Evolutionary conservation across 2,888 invertebrate species (phyloP).

Genomic region (Eupithecia subfuscata): DNA sequence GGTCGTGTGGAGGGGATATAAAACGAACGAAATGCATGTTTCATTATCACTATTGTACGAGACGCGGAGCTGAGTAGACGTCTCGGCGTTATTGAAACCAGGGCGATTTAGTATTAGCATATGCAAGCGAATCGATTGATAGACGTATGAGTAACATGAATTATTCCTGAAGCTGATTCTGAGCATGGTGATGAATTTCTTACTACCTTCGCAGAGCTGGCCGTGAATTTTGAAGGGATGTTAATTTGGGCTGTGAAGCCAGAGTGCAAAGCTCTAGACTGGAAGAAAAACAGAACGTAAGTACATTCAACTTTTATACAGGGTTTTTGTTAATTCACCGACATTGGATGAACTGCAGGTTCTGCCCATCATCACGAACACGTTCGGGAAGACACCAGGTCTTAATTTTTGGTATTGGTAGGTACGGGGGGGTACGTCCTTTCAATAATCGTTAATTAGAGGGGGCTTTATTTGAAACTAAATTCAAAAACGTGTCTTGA

Average conservation of each 20-base stretch:
- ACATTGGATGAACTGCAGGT: no score
- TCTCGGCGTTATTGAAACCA: slow-evolving; percentile 56
- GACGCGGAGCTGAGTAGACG: slow-evolving; percentile 62
- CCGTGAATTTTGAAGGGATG: neutral
- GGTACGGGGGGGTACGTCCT: no score
- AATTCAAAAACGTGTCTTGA: no score
- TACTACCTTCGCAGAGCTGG: slow-evolving; percentile 4
- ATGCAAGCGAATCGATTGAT: slow-evolving; percentile 68
- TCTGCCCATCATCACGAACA: no score
- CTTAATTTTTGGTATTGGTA: no score
- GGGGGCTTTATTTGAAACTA: no score
- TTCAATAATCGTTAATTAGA: no score
- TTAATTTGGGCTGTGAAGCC: neutral
- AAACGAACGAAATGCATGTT: slow-evolving; percentile 64
- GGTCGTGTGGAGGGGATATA: slow-evolving; percentile 53
- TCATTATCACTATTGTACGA: slow-evolving; percentile 69
- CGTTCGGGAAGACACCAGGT: no score
- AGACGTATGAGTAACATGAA: slow-evolving; percentile 41
- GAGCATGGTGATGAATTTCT: slow-evolving; percentile 15
- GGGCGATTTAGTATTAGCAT: slow-evolving; percentile 67
- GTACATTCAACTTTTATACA: neutral
- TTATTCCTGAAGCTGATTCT: slow-evolving; percentile 36
- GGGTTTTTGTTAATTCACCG: no score
- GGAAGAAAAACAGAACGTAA: neutral
- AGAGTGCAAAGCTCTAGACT: neutral